phyloP scores from a whole-genome alignment of 2,888 invertebrate species.

The Brenthis ino region DNA sequence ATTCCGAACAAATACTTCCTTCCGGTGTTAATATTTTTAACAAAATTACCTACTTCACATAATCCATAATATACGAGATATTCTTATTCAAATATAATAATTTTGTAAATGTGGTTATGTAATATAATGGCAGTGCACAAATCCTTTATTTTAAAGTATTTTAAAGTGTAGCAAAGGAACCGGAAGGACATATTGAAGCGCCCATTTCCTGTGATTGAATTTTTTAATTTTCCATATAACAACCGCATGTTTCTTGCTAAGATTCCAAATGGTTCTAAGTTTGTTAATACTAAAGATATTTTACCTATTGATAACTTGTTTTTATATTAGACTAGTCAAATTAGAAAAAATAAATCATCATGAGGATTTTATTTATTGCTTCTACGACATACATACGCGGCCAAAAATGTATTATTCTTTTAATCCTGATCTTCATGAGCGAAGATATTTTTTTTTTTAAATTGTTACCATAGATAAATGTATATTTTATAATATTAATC shows the following conservation, averaged over 20 bases:
- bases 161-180: not conserved
- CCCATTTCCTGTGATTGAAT: constrained; percentile 65
- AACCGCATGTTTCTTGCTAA: constrained; percentile 45
- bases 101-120: too few relatives aligned
- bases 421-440: constrained; percentile 32
- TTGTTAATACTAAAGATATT: constrained; percentile 46
- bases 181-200: constrained; percentile 2
- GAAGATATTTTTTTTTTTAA: constrained; percentile 51
- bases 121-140: too few relatives aligned
- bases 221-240: constrained; percentile 31
- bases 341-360: constrained; percentile 64
- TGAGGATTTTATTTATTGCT: constrained; percentile 72
- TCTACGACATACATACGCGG: constrained; percentile 42
- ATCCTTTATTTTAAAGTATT: not conserved
- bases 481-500: constrained; percentile 35
- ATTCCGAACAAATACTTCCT: constrained; percentile 11
- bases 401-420: constrained; percentile 40
- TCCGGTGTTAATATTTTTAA: not conserved
- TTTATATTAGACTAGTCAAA: constrained; percentile 78
- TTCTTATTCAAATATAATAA: too few relatives aligned
- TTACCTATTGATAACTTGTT: constrained; percentile 46
- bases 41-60: too few relatives aligned
- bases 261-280: constrained; percentile 40
- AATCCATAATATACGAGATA: too few relatives aligned
- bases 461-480: constrained; percentile 76